Percentiles rank a stretch among this genome's conserved stretches.
Conservation (phyloP, 1,140 invertebrate species). For the Yoshiicerus persimilis region DNA sequence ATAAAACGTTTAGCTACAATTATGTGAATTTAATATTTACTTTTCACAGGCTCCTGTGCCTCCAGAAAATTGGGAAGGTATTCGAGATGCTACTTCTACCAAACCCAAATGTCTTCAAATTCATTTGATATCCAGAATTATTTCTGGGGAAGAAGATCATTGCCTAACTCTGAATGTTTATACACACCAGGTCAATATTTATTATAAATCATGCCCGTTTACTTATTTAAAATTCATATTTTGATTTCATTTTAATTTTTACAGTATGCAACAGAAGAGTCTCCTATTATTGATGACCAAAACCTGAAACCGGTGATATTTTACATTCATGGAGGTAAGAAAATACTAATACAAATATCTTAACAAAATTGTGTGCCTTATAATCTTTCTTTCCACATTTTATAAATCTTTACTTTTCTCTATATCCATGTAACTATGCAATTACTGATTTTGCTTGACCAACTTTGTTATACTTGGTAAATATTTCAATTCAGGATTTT, state of each 20-base stretch:
- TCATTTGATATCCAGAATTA: slow-evolving; percentile 14
- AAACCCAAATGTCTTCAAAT: slow-evolving; percentile 26
- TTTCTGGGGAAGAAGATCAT: slow-evolving; percentile 24
- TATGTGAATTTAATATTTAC: background rate
- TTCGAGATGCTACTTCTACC: slow-evolving; percentile 23
- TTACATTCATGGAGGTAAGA: slow-evolving; percentile 31
- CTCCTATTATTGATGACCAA: background rate
- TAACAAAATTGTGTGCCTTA: too few relatives aligned
- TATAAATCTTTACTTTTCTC: background rate
- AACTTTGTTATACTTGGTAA: too few relatives aligned
- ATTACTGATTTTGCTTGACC: too few relatives aligned
- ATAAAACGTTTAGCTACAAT: background rate
- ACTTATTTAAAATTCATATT: background rate
- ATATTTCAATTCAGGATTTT: slow-evolving; percentile 54
- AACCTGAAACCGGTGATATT: slow-evolving; percentile 32
- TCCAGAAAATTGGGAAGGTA: slow-evolving; percentile 14
- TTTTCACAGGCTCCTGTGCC: slow-evolving; percentile 29
- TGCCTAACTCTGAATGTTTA: slow-evolving; percentile 32
- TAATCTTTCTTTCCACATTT: too few relatives aligned
- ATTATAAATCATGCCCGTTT: too few relatives aligned
- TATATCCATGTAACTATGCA: too few relatives aligned
- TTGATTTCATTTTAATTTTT: background rate
- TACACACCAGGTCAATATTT: slow-evolving; percentile 9
- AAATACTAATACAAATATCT: too few relatives aligned
- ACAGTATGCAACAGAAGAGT: background rate